phyloP scores from a whole-genome alignment of 2,797 vertebrate species.

The Thripadectes ignobilis region DNA sequence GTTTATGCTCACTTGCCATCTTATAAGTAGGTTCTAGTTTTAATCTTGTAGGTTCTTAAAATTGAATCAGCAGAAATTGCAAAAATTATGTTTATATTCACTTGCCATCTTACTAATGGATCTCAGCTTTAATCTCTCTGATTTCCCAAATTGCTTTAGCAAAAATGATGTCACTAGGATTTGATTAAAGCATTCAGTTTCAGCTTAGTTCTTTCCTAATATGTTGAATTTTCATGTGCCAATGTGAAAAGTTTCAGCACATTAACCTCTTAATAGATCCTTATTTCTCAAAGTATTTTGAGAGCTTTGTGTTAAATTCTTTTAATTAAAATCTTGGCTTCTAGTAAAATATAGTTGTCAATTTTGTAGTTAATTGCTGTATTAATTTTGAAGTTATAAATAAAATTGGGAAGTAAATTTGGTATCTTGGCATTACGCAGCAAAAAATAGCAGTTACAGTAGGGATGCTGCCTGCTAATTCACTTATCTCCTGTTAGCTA shows the following conservation, averaged over 20 bases:
- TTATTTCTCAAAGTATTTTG: background rate
- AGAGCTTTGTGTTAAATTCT: background rate
- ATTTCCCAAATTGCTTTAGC: conserved; percentile 30
- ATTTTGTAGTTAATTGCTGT: background rate
- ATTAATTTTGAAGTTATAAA: background rate
- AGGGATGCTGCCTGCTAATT: background rate
- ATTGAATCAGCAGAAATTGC: conserved; percentile 44
- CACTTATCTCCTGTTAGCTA: background rate
- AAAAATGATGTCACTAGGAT: conserved; percentile 19
- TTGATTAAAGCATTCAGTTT: conserved; percentile 1
- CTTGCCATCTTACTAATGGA: conserved; percentile 29
- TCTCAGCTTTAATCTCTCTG: conserved; percentile 36
- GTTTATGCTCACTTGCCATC: background rate
- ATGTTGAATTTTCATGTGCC: background rate
- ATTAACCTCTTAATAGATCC: background rate
- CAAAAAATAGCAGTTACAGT: background rate
- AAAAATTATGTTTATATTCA: conserved; percentile 28
- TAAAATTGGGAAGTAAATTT: background rate
- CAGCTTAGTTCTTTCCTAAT: background rate
- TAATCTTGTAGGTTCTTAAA: conserved; percentile 40
- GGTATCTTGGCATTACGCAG: background rate
- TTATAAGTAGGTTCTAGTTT: conserved; percentile 2
- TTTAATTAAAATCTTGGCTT: background rate
- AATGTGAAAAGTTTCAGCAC: background rate
- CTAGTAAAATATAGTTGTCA: background rate